Percentiles rank a stretch among this genome's conserved stretches.
These are phyloP conservation scores for Cataglyphis hispanica DNA, from an alignment of 1,140 invertebrate species.

Conservation along the genomic window DNA sequence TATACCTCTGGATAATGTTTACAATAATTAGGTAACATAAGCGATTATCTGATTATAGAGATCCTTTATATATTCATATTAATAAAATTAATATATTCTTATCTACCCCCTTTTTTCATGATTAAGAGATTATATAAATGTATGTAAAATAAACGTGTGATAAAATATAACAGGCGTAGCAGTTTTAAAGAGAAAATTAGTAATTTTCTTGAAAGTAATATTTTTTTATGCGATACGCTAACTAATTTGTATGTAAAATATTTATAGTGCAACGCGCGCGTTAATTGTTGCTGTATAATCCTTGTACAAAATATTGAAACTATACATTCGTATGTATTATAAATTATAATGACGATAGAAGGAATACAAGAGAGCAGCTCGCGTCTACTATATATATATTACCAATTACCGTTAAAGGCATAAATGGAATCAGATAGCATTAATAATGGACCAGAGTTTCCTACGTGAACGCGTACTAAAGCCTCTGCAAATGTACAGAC, in stretches of 20 bases:
- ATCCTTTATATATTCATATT: background rate
- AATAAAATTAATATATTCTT: background rate
- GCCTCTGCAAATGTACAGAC: background rate
- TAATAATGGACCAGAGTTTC: conserved; percentile 14
- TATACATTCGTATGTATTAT: conserved; percentile 5
- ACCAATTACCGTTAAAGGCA: conserved; percentile 37
- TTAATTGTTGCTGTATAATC: background rate
- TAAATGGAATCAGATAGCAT: conserved; percentile 16
- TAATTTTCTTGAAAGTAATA: background rate
- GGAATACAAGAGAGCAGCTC: background rate
- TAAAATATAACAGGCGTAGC: background rate
- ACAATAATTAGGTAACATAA: background rate
- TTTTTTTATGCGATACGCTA: background rate
- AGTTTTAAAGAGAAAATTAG: background rate
- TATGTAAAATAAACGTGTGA: background rate
- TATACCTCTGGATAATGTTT: background rate
- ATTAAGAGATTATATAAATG: background rate
- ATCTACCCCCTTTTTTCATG: background rate
- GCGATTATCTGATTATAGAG: background rate
- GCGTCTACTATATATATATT: background rate
- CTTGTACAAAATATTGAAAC: background rate
- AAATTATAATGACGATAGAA: conserved; percentile 9
- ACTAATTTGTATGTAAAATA: background rate
- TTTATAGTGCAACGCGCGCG: background rate
- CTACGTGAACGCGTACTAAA: background rate